phyloP scores from a whole-genome alignment of 2,113 vertebrate genomes.

The Nasalis larvatus region DNA sequence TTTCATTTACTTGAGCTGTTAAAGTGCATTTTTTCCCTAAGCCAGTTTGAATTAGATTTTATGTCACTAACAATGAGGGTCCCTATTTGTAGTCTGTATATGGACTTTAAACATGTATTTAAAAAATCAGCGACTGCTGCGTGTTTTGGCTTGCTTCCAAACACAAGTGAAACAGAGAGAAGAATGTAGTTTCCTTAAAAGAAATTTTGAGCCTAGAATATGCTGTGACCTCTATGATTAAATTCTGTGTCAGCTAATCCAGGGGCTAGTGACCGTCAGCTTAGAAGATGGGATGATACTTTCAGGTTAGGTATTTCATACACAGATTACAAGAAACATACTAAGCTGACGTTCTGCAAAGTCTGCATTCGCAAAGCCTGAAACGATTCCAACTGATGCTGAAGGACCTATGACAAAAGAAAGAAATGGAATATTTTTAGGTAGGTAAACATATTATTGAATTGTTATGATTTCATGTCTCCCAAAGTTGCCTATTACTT shows the following conservation, averaged over 20 bases:
- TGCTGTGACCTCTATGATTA: neutral
- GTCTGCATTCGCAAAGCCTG: slow-evolving; percentile 80
- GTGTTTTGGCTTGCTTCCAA: neutral
- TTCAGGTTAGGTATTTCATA: neutral
- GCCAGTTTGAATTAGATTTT: neutral
- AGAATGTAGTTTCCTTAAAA: neutral
- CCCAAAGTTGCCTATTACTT: neutral
- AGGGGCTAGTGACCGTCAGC: neutral
- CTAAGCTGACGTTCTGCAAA: slow-evolving; percentile 76
- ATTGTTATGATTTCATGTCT: neutral
- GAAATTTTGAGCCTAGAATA: neutral
- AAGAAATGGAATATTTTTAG: neutral
- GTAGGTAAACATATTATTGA: neutral
- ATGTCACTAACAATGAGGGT: neutral
- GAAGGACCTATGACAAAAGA: slow-evolving; percentile 72
- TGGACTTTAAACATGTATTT: neutral
- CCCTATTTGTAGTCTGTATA: neutral
- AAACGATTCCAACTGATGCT: slow-evolving; percentile 80
- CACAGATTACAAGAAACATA: slow-evolving; percentile 38
- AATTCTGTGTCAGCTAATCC: neutral
- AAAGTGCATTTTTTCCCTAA: neutral
- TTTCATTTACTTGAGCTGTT: neutral
- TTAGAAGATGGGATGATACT: neutral
- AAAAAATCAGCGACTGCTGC: neutral
- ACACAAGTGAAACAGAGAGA: neutral